These are phyloP conservation scores for Jordanella pulchra DNA, from an alignment of 2,797 vertebrate genomes.

Conservation along the genomic window DNA sequence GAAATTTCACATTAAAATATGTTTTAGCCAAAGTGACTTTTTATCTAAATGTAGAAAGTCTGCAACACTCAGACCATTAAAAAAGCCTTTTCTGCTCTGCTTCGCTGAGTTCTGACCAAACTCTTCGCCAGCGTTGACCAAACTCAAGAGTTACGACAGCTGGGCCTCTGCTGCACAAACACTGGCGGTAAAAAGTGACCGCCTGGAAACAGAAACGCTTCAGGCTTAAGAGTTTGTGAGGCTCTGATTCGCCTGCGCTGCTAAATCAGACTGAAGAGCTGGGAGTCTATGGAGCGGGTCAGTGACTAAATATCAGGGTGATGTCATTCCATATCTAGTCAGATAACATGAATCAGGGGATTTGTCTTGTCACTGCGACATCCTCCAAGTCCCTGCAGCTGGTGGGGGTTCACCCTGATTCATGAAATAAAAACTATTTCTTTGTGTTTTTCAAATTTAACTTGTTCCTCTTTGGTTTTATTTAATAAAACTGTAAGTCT, in stretches of 20 bases:
- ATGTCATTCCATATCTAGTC: slow-evolving; percentile 42
- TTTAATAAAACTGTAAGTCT: background rate
- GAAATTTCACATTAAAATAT: background rate
- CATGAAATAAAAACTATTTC: slow-evolving; percentile 3
- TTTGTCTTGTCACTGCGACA: slow-evolving; percentile 8
- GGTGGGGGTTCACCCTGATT: slow-evolving; percentile 9
- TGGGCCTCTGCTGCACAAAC: slow-evolving; percentile 17
- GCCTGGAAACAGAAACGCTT: slow-evolving; percentile 21
- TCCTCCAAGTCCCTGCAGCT: slow-evolving; percentile 8
- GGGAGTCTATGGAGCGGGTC: slow-evolving; percentile 16
- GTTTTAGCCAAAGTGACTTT: background rate
- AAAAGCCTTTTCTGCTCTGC: background rate
- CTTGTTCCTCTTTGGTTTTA: background rate
- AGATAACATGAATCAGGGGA: slow-evolving; percentile 18
- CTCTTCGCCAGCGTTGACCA: background rate
- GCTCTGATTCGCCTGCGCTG: slow-evolving; percentile 14
- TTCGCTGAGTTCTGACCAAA: background rate
- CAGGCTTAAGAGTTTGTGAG: slow-evolving; percentile 10
- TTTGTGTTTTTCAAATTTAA: background rate
- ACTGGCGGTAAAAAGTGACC: slow-evolving; percentile 11
- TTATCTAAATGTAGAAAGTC: background rate
- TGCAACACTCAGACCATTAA: background rate
- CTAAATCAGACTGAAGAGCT: slow-evolving; percentile 42
- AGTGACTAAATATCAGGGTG: slow-evolving; percentile 23
- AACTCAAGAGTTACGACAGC: slow-evolving; percentile 16